A percentile compares a stretch with the other conserved stretches of the same genome.
phyloP scores from a whole-genome alignment of 2,113 vertebrate genomes.

The Hylia prasina region DNA sequence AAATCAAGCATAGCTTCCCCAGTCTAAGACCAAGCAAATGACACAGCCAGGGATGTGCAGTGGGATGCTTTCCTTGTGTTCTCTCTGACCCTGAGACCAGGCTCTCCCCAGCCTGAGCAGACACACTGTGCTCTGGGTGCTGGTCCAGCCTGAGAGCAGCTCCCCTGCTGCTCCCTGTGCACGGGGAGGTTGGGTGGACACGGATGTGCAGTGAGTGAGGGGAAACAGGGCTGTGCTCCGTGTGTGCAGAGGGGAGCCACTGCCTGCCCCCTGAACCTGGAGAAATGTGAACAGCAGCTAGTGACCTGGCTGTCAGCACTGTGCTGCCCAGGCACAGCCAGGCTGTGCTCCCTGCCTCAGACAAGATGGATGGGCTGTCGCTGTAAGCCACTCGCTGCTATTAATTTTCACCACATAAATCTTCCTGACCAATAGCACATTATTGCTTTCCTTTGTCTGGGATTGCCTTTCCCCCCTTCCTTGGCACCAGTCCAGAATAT shows the following conservation, averaged over 20 bases:
- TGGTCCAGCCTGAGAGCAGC: not conserved
- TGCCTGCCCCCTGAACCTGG: not conserved
- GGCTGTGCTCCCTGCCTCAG: not conserved
- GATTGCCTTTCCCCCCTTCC: not conserved
- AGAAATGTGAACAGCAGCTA: not conserved
- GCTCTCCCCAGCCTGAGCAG: not conserved
- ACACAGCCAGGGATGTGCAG: too few relatives aligned
- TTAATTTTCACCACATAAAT: not conserved
- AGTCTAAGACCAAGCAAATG: fast-evolving
- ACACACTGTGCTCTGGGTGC: fast-evolving
- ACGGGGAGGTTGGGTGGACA: fast-evolving
- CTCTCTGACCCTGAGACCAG: not conserved
- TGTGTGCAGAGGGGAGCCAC: not conserved
- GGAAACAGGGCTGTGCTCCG: not conserved
- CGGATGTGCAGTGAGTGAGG: fast-evolving
- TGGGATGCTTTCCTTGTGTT: not conserved
- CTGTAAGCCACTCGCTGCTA: not conserved
- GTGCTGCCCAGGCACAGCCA: not conserved
- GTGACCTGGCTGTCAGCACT: not conserved
- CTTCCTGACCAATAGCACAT: not conserved
- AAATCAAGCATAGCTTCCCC: not conserved
- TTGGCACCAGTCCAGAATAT: not conserved
- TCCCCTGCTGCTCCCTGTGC: not conserved
- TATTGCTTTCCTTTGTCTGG: not conserved
- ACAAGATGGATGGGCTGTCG: not conserved